Evolutionary conservation across 2,797 vertebrate species (phyloP).

Genomic region (Poecilia gillii): DNA sequence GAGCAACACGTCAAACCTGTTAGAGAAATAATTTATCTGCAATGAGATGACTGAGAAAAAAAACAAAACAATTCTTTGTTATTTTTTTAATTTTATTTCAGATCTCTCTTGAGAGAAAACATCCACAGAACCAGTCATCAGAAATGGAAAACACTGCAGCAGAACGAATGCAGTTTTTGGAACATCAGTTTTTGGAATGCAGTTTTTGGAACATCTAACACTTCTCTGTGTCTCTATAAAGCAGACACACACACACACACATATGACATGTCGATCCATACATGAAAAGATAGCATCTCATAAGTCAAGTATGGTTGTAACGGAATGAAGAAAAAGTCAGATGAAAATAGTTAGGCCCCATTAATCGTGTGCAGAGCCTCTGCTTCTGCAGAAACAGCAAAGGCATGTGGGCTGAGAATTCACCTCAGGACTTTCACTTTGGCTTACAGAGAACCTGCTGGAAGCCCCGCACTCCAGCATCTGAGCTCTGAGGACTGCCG

Average conservation of each 20-base stretch:
- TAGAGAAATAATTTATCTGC: slow-evolving; percentile 32
- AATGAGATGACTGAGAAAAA: slow-evolving; percentile 49
- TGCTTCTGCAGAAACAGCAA: slow-evolving; percentile 22
- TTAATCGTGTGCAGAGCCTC: slow-evolving; percentile 41
- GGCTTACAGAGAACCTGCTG: slow-evolving; percentile 45
- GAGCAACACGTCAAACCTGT: slow-evolving; percentile 28
- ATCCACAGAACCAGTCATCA: slow-evolving; percentile 46
- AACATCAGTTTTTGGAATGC: slow-evolving; percentile 28
- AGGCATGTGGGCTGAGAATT: slow-evolving; percentile 54
- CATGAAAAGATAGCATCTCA: slow-evolving; percentile 15
- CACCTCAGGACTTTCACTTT: slow-evolving; percentile 59
- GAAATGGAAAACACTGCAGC: slow-evolving; percentile 63
- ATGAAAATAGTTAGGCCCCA: slow-evolving; percentile 29
- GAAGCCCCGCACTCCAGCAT: slow-evolving; percentile 52
- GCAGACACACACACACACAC: not conserved
- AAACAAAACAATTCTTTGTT: slow-evolving; percentile 41
- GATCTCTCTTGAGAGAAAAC: slow-evolving; percentile 42
- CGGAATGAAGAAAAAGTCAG: slow-evolving; percentile 11
- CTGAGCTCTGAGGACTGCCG: slow-evolving; percentile 38
- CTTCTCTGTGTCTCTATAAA: not conserved
- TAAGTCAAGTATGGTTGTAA: slow-evolving; percentile 2
- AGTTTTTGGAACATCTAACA: slow-evolving; percentile 27
- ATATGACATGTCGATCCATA: not conserved
- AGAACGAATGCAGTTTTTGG: slow-evolving; percentile 26
- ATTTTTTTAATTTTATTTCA: slow-evolving; percentile 18